phyloP scores from a whole-genome alignment of 1,140 invertebrate genomes.

The Papilio polytes region DNA sequence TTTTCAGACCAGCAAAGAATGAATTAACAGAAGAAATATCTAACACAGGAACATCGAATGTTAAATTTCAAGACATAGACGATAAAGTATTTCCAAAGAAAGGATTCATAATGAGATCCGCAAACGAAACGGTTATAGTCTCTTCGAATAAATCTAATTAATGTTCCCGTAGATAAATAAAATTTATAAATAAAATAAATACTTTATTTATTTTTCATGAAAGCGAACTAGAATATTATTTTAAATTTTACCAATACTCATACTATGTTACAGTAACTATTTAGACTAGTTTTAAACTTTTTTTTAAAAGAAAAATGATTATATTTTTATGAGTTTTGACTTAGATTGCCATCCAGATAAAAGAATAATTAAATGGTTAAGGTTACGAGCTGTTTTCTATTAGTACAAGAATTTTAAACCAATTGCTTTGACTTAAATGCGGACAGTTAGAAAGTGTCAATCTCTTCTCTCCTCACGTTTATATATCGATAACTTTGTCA shows the following conservation, averaged over 20 bases:
- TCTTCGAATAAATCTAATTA: constrained; percentile 4
- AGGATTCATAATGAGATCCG: constrained; percentile 57
- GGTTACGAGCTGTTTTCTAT: no score
- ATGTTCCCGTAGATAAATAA: not conserved
- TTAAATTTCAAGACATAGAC: not conserved
- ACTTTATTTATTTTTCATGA: not conserved
- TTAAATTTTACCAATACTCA: not conserved
- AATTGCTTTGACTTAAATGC: no score
- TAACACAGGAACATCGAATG: not conserved
- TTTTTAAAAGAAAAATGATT: no score
- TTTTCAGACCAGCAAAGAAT: constrained; percentile 61
- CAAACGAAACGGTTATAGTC: constrained; percentile 43
- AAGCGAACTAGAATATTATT: not conserved
- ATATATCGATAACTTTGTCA: no score
- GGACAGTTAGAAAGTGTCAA: no score
- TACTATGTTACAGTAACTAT: not conserved
- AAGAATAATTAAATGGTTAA: no score
- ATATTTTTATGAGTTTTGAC: no score
- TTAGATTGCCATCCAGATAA: no score
- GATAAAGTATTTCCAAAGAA: constrained; percentile 63
- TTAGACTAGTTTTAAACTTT: no score
- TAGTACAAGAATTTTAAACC: no score
- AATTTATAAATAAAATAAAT: not conserved
- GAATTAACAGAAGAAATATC: constrained; percentile 45
- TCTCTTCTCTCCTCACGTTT: no score